Evolutionary conservation across 2,797 vertebrate species (phyloP).

Genomic region (Apogon hyalosoma): DNA sequence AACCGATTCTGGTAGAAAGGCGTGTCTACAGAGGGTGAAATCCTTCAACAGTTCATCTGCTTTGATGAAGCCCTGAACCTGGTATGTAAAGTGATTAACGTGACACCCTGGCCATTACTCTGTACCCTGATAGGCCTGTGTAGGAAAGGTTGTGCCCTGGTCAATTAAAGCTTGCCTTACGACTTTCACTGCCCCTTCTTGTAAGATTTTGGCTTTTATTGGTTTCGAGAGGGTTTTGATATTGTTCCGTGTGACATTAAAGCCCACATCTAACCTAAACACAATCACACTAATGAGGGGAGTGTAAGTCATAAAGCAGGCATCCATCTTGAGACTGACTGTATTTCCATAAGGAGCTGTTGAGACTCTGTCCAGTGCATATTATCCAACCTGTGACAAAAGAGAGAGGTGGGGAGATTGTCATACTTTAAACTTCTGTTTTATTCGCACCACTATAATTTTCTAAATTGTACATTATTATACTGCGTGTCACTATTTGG

Average conservation of each 20-base stretch:
- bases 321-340: slow-evolving; percentile 83
- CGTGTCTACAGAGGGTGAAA: not conserved
- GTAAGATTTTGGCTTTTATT: slow-evolving; percentile 57
- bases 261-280: slow-evolving; percentile 52
- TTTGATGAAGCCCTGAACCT: slow-evolving; percentile 70
- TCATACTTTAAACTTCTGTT: slow-evolving; percentile 36
- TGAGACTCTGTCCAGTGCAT: slow-evolving; percentile 83
- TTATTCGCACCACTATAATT: slow-evolving; percentile 1
- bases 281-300: slow-evolving; percentile 52
- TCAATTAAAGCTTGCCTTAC: slow-evolving; percentile 81
- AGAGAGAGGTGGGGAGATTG: slow-evolving; percentile 76
- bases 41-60: slow-evolving; percentile 24
- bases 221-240: slow-evolving; percentile 45
- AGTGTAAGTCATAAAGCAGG: slow-evolving; percentile 86
- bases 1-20: slow-evolving; percentile 8
- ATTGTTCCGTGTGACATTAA: slow-evolving; percentile 42
- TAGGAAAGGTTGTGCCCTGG: slow-evolving; percentile 83
- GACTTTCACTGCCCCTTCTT: slow-evolving; percentile 74
- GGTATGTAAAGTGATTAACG: slow-evolving; percentile 83
- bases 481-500: slow-evolving; percentile 14
- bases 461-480: slow-evolving; percentile 29
- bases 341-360: slow-evolving; percentile 80
- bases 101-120: slow-evolving; percentile 80
- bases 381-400: slow-evolving; percentile 81
- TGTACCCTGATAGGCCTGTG: slow-evolving; percentile 80